Percentiles rank a stretch among this genome's conserved stretches.
phyloP scores from a whole-genome alignment of 2,888 invertebrate genomes.

The Amblyjoppa proteus region DNA sequence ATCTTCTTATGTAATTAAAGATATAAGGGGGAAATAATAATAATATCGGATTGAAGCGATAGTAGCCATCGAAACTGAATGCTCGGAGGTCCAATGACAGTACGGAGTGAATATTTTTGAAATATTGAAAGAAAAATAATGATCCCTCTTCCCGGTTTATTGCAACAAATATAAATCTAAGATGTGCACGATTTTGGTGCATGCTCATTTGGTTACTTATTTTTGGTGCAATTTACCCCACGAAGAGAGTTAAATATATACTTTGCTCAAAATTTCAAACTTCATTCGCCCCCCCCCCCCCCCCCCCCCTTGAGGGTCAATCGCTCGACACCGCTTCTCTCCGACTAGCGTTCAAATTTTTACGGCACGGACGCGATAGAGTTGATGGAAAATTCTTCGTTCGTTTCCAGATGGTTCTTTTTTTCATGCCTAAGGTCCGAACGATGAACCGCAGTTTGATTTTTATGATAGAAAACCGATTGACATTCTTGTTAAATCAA shows the following conservation, averaged over 20 bases:
- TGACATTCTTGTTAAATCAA: neutral
- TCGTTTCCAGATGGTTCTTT: neutral
- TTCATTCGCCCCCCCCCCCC: neutral
- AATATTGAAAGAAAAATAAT: neutral
- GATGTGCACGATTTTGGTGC: neutral
- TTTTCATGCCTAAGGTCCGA: neutral
- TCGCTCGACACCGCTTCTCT: neutral
- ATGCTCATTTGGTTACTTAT: neutral
- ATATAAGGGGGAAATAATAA: slow-evolving; percentile 55
- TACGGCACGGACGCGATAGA: neutral
- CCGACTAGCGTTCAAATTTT: slow-evolving; percentile 3
- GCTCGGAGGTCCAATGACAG: neutral
- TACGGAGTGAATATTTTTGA: neutral
- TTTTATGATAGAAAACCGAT: neutral
- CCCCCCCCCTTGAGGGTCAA: neutral
- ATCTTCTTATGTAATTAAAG: slow-evolving; percentile 70
- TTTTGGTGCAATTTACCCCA: neutral
- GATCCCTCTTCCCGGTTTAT: neutral
- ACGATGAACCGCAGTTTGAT: neutral
- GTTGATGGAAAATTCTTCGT: neutral
- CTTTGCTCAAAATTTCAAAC: slow-evolving; percentile 8
- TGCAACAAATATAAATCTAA: neutral
- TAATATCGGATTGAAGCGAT: slow-evolving; percentile 20
- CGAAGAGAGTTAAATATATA: neutral
- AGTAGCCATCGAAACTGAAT: slow-evolving; percentile 25